A percentile compares a stretch with the other conserved stretches of the same genome.
phyloP scores from a whole-genome alignment of 1,140 invertebrate genomes.

The Chionoecetes opilio region DNA sequence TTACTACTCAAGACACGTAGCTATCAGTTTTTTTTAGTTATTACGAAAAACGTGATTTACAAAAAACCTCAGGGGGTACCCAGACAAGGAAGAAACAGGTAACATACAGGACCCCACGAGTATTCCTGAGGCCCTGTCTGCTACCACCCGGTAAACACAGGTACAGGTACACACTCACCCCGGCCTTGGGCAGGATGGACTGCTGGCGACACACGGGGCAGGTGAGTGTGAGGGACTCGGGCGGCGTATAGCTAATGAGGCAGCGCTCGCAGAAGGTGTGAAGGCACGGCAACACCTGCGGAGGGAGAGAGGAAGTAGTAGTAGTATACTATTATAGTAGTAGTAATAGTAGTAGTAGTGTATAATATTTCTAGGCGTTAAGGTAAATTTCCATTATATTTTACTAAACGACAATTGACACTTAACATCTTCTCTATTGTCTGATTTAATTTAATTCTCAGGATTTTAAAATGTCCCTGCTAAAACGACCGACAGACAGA shows the following conservation, averaged over 20 bases:
- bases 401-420: no score
- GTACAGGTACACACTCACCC: conserved; percentile 82
- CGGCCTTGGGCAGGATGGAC: conserved; percentile 85
- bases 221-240: conserved; percentile 85
- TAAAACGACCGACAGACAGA: no score
- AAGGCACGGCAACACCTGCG: conserved; percentile 84
- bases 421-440: no score
- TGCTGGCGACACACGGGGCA: conserved; percentile 86
- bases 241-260: conserved; percentile 83
- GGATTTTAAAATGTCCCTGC: no score
- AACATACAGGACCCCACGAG: neutral
- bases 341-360: neutral
- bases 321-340: neutral
- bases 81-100: no score
- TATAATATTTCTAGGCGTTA: no score
- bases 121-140: neutral
- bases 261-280: conserved; percentile 85
- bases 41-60: no score
- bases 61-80: no score
- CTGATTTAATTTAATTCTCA: no score
- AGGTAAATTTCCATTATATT: no score
- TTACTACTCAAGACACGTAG: no score
- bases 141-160: neutral
- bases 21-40: no score
- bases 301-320: neutral